Conservation (phyloP, 1,140 invertebrate genomes). For the Drosophila triauraria region DNA sequence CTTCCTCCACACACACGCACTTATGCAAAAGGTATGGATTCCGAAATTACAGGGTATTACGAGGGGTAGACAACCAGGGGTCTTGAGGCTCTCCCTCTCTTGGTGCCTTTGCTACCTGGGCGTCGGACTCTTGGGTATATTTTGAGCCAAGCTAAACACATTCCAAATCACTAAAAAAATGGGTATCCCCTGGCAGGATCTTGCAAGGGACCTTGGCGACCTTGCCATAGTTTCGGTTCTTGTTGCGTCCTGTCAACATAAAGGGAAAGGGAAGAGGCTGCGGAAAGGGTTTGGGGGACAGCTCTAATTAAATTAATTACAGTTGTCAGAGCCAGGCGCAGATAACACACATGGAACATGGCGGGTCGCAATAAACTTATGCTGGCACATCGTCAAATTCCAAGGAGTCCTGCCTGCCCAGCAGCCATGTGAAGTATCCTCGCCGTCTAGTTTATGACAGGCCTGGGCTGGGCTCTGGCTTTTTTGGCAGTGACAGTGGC, state of each 20-base stretch:
- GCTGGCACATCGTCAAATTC: slow-evolving; percentile 70
- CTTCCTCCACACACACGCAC: neutral
- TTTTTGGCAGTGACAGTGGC: slow-evolving; percentile 20
- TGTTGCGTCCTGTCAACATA: slow-evolving; percentile 49
- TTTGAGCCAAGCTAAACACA: neutral
- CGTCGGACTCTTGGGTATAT: neutral
- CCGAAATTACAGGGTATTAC: slow-evolving; percentile 15
- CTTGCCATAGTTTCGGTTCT: slow-evolving; percentile 52
- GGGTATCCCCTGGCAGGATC: neutral
- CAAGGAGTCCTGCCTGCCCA: slow-evolving; percentile 26
- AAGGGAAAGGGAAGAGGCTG: neutral
- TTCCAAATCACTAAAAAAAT: neutral
- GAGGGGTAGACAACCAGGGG: neutral
- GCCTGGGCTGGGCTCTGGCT: neutral
- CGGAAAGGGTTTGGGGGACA: neutral
- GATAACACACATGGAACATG: slow-evolving; percentile 66
- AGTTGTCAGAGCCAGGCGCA: slow-evolving; percentile 62
- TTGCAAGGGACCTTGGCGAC: slow-evolving; percentile 2
- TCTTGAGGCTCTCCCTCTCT: too few species aligned
- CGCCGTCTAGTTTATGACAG: slow-evolving; percentile 53
- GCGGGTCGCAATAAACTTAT: slow-evolving; percentile 71
- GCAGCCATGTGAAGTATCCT: slow-evolving; percentile 36
- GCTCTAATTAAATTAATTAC: slow-evolving; percentile 81
- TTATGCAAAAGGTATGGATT: neutral
- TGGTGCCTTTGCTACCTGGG: too few species aligned